These are phyloP conservation scores for Craterocephalus amniculus DNA, from an alignment of 2,797 vertebrate genomes.

Conservation along the genomic window DNA sequence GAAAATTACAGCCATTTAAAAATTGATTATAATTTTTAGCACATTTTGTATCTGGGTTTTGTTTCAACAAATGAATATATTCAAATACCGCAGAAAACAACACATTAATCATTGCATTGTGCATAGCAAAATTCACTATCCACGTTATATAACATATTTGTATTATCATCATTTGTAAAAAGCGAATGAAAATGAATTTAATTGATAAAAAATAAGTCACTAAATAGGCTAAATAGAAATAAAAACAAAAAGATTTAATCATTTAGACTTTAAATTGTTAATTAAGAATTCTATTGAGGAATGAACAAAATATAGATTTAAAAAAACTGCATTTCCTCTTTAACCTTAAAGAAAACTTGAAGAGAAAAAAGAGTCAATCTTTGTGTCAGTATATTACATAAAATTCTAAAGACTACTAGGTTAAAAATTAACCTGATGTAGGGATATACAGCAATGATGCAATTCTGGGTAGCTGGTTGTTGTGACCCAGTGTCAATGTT, in stretches of 20 bases:
- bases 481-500: neutral
- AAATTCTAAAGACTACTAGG: neutral
- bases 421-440: neutral
- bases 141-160: neutral
- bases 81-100: neutral
- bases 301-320: neutral
- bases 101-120: too few species aligned
- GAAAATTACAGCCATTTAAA: neutral
- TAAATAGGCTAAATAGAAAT: neutral
- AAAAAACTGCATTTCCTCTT: neutral
- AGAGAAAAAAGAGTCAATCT: neutral
- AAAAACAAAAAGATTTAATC: neutral
- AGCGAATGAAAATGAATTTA: neutral
- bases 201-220: too few species aligned
- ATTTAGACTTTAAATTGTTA: neutral
- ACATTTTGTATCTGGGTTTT: neutral
- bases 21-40: neutral
- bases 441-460: conserved; percentile 3
- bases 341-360: neutral
- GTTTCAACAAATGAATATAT: neutral
- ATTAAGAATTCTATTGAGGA: neutral
- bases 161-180: neutral
- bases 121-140: neutral
- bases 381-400: neutral
- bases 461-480: conserved; percentile 6